Percentiles rank a stretch among this genome's conserved stretches.
Conservation (phyloP, 2,113 vertebrate genomes). For the Proteles cristata region DNA sequence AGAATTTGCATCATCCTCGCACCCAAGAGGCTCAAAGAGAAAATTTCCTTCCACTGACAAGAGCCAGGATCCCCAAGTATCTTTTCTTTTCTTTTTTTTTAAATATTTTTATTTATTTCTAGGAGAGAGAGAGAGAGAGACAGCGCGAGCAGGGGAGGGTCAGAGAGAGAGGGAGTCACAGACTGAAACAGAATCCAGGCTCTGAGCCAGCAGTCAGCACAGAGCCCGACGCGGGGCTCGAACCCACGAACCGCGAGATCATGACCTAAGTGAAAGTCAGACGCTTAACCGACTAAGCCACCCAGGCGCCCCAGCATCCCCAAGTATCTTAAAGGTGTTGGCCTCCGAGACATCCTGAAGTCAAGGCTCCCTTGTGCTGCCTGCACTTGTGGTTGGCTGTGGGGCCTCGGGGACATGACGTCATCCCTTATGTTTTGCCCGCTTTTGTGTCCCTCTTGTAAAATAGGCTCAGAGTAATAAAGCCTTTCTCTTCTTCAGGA, state of each 20-base stretch:
- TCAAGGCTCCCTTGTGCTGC: neutral
- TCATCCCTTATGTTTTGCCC: neutral
- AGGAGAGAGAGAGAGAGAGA: no score
- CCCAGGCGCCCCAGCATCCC: no score
- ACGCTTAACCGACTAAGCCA: no score
- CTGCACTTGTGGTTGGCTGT: neutral
- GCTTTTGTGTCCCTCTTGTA: neutral
- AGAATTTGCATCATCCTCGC: slow-evolving; percentile 1
- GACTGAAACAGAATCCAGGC: no score
- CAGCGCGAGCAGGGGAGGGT: no score
- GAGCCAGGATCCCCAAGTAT: neutral
- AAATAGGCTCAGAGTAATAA: neutral
- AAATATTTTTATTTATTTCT: no score
- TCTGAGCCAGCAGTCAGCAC: no score
- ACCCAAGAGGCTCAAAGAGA: slow-evolving; percentile 40
- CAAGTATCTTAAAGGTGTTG: neutral
- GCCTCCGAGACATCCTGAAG: neutral
- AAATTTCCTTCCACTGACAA: slow-evolving; percentile 6
- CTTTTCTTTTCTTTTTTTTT: no score
- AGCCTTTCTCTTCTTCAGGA: neutral
- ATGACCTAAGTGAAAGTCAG: no score
- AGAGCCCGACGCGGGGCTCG: no score
- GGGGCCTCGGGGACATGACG: neutral
- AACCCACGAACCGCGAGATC: no score
- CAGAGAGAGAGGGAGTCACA: no score